Base-by-base conservation (phyloP, 2,113 vertebrate species). In the Psephotus haematonotus region DNA sequence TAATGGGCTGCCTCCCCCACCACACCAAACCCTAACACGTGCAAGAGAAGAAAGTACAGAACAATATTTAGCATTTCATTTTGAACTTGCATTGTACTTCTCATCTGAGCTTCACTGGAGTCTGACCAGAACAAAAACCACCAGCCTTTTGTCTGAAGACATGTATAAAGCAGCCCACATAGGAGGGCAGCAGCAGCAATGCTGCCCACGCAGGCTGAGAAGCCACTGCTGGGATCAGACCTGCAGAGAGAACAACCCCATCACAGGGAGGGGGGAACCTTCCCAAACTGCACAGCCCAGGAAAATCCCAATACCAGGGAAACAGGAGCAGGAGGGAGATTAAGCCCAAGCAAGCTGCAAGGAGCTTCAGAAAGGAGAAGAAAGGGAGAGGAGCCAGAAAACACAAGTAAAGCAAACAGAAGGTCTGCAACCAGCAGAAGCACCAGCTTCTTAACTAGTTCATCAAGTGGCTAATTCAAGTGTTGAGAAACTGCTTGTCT, bases 121-220 rank as follows among this genome's bases (percentile, higher is more conserved):
- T 12, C 49, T 35, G 55, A 76, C 2, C 27, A 68, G 68, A 88
- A 44, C 11, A 6, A 57, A 64, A 86, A 6, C 6, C 6, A 13
- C 13, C 62, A 82, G 55, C n/a, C 39, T 70, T n/a, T 33, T 14
- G 3, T 17, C 69, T 55, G 43, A 19, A 53, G 46, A 41, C 6
- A 28, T 0, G 13, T 9, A 35, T 6, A 86, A 81, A 74, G 50
- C 55, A 79, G 17, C 9, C 43, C 22, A 47, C 11, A 24, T 2
- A 63, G 1, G 0, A 82, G 24, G 29, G 24, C 41, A 53, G n/a
- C 1, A 0, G 31, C 1, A 0, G 35, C 25, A 39, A 29, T 4
- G 25, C 43, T 41, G 47, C 3, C 19, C 46, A 31, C 5, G 1
- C 28, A 11, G 24, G 27, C 12, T 23, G 14, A 75, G 64, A 15